These are phyloP conservation scores for Furnarius figulus DNA, from an alignment of 2,113 vertebrate species.

Conservation along the genomic window DNA sequence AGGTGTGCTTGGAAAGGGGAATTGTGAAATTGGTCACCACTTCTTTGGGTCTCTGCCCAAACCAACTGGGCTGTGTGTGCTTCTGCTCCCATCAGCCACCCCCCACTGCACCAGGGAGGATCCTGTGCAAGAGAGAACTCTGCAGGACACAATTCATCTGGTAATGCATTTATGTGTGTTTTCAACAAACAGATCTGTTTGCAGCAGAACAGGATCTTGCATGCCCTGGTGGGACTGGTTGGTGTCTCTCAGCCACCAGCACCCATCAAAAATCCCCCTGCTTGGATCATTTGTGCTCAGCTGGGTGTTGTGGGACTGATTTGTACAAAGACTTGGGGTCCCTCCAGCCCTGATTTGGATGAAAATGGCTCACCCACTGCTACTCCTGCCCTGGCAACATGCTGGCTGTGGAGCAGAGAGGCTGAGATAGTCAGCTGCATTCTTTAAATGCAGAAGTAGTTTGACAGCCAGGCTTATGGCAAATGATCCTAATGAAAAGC, in stretches of 20 bases:
- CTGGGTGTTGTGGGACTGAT: neutral
- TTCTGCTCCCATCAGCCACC: neutral
- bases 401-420: neutral
- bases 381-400: neutral
- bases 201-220: too few species aligned
- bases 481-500: neutral
- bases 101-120: rapidly evolving
- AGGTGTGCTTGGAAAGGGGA: neutral
- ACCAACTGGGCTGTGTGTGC: neutral
- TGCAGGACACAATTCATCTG: neutral
- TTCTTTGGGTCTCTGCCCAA: neutral
- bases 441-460: neutral
- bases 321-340: neutral
- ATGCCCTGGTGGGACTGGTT: rapidly evolving
- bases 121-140: neutral
- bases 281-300: neutral
- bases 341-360: neutral
- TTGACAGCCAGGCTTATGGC: neutral
- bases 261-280: neutral
- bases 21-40: neutral
- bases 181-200: neutral
- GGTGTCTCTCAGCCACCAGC: neutral
- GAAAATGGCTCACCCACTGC: rapidly evolving
- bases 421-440: neutral
- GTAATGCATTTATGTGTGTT: rapidly evolving